These are phyloP conservation scores for Choloepus hoffmanni DNA, from an alignment of 2,113 vertebrate species.

Conservation along the genomic window DNA sequence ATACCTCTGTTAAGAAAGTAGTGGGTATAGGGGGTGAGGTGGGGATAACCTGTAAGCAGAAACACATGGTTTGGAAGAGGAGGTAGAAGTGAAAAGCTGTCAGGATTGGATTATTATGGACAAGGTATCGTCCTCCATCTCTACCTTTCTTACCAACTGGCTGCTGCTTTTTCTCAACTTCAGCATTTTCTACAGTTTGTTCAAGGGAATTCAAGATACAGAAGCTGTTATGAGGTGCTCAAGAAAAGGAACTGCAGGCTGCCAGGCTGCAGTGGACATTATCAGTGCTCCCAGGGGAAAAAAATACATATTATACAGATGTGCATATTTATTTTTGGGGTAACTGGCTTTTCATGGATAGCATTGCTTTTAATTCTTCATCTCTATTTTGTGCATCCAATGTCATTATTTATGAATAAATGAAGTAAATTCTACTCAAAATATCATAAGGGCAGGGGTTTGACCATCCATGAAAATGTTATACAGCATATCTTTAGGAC, in stretches of 20 bases:
- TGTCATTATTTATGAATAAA: background rate
- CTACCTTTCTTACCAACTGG: background rate
- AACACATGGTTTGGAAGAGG: background rate
- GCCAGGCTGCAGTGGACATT: background rate
- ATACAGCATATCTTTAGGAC: background rate
- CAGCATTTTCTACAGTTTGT: background rate
- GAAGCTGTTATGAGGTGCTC: background rate
- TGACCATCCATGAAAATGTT: background rate
- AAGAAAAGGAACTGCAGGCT: background rate
- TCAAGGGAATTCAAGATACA: background rate
- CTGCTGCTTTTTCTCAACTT: background rate
- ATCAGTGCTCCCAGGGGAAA: background rate
- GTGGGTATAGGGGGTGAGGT: accelerated
- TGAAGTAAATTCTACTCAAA: background rate
- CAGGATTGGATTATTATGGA: background rate
- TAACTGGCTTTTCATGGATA: background rate
- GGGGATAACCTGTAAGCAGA: background rate
- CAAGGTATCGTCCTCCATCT: background rate
- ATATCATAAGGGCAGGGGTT: background rate
- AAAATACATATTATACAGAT: background rate
- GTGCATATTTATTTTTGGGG: background rate
- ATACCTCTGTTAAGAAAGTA: background rate
- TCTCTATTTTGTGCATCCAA: too few species aligned
- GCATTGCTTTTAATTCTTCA: background rate
- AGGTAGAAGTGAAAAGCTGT: background rate